These are phyloP conservation scores for Mormyrus iriodes DNA, from an alignment of 2,113 vertebrate species.

Conservation along the genomic window DNA sequence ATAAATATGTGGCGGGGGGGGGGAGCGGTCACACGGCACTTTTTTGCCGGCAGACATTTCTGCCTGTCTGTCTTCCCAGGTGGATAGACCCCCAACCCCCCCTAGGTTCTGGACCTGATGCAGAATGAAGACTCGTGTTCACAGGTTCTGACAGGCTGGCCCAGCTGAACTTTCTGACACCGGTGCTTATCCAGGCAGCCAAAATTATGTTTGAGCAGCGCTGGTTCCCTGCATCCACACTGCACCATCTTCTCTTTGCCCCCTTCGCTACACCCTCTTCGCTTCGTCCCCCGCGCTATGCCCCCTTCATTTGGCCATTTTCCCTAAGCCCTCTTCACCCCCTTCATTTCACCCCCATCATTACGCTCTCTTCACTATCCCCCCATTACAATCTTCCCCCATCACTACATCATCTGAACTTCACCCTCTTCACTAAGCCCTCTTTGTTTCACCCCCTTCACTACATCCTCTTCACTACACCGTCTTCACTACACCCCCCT, in stretches of 20 bases:
- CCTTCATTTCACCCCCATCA: too few species aligned
- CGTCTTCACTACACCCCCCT: too few species aligned
- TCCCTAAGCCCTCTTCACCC: background rate
- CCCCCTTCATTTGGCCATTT: background rate
- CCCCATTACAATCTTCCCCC: too few species aligned
- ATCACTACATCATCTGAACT: too few species aligned
- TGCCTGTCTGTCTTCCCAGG: background rate
- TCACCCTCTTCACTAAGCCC: too few species aligned
- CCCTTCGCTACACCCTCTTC: background rate
- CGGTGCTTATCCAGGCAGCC: background rate
- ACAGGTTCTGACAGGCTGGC: too few species aligned
- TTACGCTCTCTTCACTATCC: too few species aligned
- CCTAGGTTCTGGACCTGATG: background rate
- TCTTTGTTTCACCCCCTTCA: too few species aligned
- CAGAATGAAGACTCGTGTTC: background rate
- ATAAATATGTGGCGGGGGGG: background rate
- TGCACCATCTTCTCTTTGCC: slow-evolving; percentile 18
- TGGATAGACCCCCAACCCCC: background rate
- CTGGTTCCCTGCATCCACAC: background rate
- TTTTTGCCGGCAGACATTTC: background rate
- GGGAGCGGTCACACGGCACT: background rate
- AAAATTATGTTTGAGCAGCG: background rate
- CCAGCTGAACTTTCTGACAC: background rate
- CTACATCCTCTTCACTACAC: too few species aligned
- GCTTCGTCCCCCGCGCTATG: background rate